Evolutionary conservation across 2,113 vertebrate species (phyloP), one percentile per base, ranked within the genome.

Genomic region (Laterallus jamaicensis): DNA sequence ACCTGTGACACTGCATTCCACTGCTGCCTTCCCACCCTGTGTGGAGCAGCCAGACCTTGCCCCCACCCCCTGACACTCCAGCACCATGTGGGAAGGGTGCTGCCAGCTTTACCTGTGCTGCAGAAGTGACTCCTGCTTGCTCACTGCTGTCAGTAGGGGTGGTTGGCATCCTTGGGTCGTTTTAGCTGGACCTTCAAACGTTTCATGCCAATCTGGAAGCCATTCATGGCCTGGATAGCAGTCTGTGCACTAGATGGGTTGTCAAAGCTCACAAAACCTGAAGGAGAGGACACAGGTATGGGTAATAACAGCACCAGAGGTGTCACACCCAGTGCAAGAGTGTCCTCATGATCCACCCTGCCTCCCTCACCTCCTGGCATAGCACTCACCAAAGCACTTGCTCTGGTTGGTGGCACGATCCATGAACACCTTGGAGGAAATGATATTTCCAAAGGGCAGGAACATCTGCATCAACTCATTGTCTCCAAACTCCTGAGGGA

Each of bases 371-470:
- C 83, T 15, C 1, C n/a, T 47, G 32, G 42, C 4, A 0, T 5
- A 26, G 74, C 37, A 85, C 99, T 98, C 94, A 99, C 99, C 99
- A 76, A 99, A 99, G 98, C 99, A 99, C 96, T 99, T 99, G 99
- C 99, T 99, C 99, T 99, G 99, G 97, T 99, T 99, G 96, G 99
- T 99, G 85, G 99, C 99, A 86, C 99, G 98, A 97, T 99, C 99
- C 99, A 99, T 99, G 98, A 99, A 99, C 89, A 99, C 99, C 97
- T 99, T 99, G 96, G 99, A 99, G 96, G 99, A 99, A 98, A 99
- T 99, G 88, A 99, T 99, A 19, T 98, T 99, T 91, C 99, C 99
- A 64, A 99, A 99, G 81, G 99, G 99, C 96, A 99, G 98, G 96
- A 99, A 99, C 99, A 99, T 99, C 98, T 99, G 99, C 97, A 99